Evolutionary conservation across 2,113 vertebrate species (phyloP).

Genomic region (Oriolus oriolus): DNA sequence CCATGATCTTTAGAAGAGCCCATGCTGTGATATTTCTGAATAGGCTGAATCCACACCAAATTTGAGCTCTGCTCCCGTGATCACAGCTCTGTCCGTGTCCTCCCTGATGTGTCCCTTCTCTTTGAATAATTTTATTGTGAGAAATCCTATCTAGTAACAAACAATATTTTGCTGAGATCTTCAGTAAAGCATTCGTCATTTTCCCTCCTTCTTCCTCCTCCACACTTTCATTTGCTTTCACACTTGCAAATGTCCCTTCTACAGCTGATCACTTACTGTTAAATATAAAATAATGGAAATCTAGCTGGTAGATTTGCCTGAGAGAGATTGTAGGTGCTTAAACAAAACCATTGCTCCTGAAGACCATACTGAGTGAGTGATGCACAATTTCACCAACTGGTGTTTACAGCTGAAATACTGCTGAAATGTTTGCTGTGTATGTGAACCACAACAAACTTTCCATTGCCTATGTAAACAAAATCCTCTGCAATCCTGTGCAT

Average conservation of each 20-base stretch:
- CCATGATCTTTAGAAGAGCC: neutral
- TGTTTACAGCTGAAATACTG: slow-evolving; percentile 34
- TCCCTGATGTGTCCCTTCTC: neutral
- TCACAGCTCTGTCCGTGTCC: neutral
- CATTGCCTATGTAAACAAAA: slow-evolving; percentile 10
- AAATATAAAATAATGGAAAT: slow-evolving; percentile 2
- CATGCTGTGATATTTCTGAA: neutral
- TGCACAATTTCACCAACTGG: neutral
- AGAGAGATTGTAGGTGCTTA: neutral
- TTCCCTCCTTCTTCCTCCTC: neutral
- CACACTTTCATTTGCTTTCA: slow-evolving; percentile 22
- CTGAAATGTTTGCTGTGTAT: neutral
- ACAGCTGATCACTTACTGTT: slow-evolving; percentile 11
- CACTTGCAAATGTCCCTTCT: slow-evolving; percentile 23
- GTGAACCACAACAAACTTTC: slow-evolving; percentile 10
- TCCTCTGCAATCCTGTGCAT: neutral
- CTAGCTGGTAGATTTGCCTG: neutral
- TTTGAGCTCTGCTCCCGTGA: neutral
- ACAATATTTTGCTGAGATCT: slow-evolving; percentile 18
- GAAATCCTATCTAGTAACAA: neutral
- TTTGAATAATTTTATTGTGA: neutral
- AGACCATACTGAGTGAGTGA: neutral
- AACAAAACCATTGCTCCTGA: neutral
- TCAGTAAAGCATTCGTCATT: neutral
- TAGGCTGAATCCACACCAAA: neutral